phyloP scores from a whole-genome alignment of 1,140 invertebrate genomes.

The Semibalanus balanoides region DNA sequence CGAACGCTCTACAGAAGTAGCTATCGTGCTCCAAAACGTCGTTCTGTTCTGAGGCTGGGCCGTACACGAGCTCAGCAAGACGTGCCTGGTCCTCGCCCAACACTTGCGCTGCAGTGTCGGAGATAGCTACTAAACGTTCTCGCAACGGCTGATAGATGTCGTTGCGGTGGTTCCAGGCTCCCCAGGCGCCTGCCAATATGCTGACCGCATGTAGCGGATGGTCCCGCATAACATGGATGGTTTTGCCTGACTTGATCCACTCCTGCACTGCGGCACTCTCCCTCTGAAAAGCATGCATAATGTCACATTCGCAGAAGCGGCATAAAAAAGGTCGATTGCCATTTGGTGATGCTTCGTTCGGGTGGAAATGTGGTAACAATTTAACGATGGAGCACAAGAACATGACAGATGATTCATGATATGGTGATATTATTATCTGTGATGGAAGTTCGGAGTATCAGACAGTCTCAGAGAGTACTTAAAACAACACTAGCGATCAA shows the following conservation, averaged over 20 bases:
- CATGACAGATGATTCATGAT: too few species aligned
- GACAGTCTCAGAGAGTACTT: too few species aligned
- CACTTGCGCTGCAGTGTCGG: background rate
- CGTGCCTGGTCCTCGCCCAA: background rate
- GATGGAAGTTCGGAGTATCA: too few species aligned
- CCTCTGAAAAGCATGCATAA: constrained; percentile 7
- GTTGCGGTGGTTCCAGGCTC: background rate
- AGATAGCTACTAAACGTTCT: background rate
- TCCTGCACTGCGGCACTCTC: constrained; percentile 18
- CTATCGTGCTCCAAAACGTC: background rate
- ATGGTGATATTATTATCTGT: too few species aligned
- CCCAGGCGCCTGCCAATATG: background rate
- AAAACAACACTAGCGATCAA: too few species aligned
- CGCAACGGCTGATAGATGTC: background rate
- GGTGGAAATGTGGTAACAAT: too few species aligned
- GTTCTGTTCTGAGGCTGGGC: too few species aligned
- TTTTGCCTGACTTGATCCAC: constrained; percentile 15
- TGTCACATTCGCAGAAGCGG: too few species aligned
- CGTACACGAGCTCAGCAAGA: background rate
- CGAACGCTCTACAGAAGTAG: background rate
- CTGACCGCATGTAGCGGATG: constrained; percentile 3
- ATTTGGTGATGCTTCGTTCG: too few species aligned
- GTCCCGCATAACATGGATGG: constrained; percentile 19
- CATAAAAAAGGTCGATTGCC: too few species aligned
- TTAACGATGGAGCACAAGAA: too few species aligned